These are phyloP conservation scores for Momotus momota DNA, from an alignment of 2,797 vertebrate species.

Conservation along the genomic window DNA sequence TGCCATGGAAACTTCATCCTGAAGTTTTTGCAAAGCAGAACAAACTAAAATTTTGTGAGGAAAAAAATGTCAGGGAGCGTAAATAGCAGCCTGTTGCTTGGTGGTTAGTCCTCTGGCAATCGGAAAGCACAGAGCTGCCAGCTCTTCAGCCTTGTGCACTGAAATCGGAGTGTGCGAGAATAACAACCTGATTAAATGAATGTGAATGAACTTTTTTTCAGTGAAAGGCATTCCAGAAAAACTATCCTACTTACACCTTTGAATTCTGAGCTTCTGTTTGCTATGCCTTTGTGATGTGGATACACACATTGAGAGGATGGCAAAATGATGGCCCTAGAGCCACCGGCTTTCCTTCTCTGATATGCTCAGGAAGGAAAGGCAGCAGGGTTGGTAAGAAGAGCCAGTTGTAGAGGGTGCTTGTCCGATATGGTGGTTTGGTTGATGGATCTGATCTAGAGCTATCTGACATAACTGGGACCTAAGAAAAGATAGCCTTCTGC, in stretches of 20 bases:
- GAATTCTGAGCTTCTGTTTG: background rate
- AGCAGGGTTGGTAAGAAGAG: background rate
- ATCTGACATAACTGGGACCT: background rate
- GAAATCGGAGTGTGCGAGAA: background rate
- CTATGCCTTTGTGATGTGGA: background rate
- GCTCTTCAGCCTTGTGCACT: background rate
- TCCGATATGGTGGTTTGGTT: background rate
- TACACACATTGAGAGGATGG: background rate
- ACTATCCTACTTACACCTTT: background rate
- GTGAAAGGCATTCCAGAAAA: background rate
- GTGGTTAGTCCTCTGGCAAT: slow-evolving; percentile 46
- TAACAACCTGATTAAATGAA: slow-evolving; percentile 18
- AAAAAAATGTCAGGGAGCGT: background rate
- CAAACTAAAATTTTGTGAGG: slow-evolving; percentile 3
- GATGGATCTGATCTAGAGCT: background rate
- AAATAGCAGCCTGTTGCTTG: slow-evolving; percentile 12
- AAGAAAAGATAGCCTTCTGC: slow-evolving; percentile 4
- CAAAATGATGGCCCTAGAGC: background rate
- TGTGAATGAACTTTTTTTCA: background rate
- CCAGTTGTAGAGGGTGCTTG: background rate
- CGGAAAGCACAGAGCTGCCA: background rate
- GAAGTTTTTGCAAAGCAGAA: slow-evolving; percentile 3
- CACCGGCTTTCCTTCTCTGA: background rate
- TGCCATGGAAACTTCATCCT: slow-evolving; percentile 7
- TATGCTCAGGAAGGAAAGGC: background rate